phyloP scores from a whole-genome alignment of 1,140 invertebrate genomes.

The Druon quercuslanigerum region DNA sequence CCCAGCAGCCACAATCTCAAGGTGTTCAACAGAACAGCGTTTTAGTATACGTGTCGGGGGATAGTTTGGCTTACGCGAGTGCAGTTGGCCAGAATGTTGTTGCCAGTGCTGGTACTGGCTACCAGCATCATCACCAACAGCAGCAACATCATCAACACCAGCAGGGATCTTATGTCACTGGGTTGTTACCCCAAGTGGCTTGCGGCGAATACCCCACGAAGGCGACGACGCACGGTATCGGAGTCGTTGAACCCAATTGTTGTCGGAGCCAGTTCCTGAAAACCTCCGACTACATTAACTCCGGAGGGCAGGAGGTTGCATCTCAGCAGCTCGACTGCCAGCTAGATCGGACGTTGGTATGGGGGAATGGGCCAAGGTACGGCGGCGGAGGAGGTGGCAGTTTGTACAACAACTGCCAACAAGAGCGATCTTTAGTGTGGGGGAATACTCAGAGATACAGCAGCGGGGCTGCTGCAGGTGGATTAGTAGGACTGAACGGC shows the following conservation, averaged over 20 bases:
- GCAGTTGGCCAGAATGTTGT: slow-evolving; percentile 70
- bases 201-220: slow-evolving; percentile 52
- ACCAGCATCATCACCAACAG: slow-evolving; percentile 53
- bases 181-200: slow-evolving; percentile 58
- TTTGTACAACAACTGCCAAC: slow-evolving; percentile 2
- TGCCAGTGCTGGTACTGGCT: slow-evolving; percentile 55
- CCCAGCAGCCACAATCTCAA: slow-evolving; percentile 59
- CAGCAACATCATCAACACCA: slow-evolving; percentile 55
- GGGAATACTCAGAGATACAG: slow-evolving; percentile 3
- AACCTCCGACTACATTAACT: slow-evolving; percentile 39
- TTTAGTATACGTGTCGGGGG: slow-evolving; percentile 73
- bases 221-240: slow-evolving; percentile 43
- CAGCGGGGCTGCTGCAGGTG: slow-evolving; percentile 33
- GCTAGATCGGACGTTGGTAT: slow-evolving; percentile 9
- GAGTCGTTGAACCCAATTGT: slow-evolving; percentile 43
- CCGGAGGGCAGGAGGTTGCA: neutral
- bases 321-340: slow-evolving; percentile 15
- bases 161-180: slow-evolving; percentile 50
- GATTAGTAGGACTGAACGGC: slow-evolving; percentile 24
- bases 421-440: slow-evolving; percentile 12
- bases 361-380: slow-evolving; percentile 25
- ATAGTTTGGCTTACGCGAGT: slow-evolving; percentile 72
- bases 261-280: slow-evolving; percentile 45
- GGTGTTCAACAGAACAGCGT: slow-evolving; percentile 68
- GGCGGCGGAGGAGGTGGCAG: neutral